Base-by-base conservation (phyloP, 2,888 invertebrate species). In the Melanostoma scalare region DNA sequence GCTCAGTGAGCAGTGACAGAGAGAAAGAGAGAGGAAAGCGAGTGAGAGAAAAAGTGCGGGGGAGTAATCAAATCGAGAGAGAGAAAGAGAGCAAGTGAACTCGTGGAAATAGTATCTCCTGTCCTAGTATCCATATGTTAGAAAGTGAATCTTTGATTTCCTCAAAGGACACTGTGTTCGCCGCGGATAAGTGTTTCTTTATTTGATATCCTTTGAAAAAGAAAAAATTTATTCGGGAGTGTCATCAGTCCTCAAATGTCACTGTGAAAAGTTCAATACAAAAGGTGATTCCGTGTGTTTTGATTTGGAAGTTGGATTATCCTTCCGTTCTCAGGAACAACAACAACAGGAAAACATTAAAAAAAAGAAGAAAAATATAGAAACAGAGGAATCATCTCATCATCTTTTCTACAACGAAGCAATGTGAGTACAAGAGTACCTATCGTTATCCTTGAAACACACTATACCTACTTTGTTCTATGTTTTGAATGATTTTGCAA, bases 341-440 rank as follows among this genome's bases (percentile, higher is more conserved):
- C 67, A 56, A 31, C 38, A 52, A 44, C 56, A 40, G 58, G 30
- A 30, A 30, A 33, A 48, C 53, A 44, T 40, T 6, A 60, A 50
- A 76, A 71, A 71, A 0, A 67, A 30, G 50, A 8, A 55, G 33
- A 50, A 38, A 44, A 36, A 50, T 42, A 9, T 35, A 71, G 71
- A 71, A 69, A 8, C 48, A 60, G 35, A 60, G 58, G 77, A 69
- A 67, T 68, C 74, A 65, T 71, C 44, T 65, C 65, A 53, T 77
- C 76, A 35, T 73, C 46, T 56, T 35, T 75, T 73, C 68, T 78
- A 68, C 77, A 82, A 73, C 82, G 82, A 82, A 82, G 82, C 82
- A 82, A 82, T 82, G 82, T 82, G 73, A 82, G 82, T 82, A 78
- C 42, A 3, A 5, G 4, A 9, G 9, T 42, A 46, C 44, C 44